Conservation (phyloP, 2,888 invertebrate genomes). For the Spisula subtruncata region DNA sequence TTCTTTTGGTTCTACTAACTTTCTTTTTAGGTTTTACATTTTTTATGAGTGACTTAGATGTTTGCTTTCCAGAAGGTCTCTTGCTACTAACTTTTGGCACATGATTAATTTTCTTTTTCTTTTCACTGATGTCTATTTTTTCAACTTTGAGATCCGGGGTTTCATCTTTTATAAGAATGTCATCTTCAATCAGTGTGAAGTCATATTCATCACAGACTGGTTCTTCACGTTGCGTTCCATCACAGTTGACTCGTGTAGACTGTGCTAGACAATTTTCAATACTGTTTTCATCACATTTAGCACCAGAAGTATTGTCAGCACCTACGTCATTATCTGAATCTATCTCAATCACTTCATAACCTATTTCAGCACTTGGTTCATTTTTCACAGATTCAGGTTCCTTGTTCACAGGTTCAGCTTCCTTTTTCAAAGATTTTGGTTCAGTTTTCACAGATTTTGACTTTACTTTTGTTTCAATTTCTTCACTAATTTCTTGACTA, state of each 20-base stretch:
- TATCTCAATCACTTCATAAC: constrained; percentile 54
- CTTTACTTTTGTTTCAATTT: neutral
- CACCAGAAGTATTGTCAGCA: constrained; percentile 58
- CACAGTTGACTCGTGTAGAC: neutral
- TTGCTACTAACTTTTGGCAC: constrained; percentile 1
- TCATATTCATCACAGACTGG: constrained; percentile 32
- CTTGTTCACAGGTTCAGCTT: neutral
- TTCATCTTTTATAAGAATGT: neutral
- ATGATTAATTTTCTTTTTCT: constrained; percentile 26
- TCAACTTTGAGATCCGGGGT: constrained; percentile 25
- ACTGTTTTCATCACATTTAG: constrained; percentile 24
- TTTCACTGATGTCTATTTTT: neutral
- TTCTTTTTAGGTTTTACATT: constrained; percentile 34
- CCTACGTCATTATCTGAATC: constrained; percentile 48
- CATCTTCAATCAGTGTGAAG: constrained; percentile 51
- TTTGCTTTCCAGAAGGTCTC: constrained; percentile 11
- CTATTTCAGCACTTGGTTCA: constrained; percentile 22
- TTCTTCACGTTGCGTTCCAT: constrained; percentile 13
- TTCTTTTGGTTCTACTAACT: constrained; percentile 44
- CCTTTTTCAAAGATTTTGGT: neutral
- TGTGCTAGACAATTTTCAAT: neutral
- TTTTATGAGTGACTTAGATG: constrained; percentile 18
- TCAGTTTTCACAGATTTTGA: constrained; percentile 26
- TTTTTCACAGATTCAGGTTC: constrained; percentile 12
- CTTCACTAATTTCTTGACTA: constrained; percentile 15